A percentile compares a stretch with the other conserved stretches of the same genome.
Conservation (phyloP, 2,113 vertebrate genomes). For the Felis catus region DNA sequence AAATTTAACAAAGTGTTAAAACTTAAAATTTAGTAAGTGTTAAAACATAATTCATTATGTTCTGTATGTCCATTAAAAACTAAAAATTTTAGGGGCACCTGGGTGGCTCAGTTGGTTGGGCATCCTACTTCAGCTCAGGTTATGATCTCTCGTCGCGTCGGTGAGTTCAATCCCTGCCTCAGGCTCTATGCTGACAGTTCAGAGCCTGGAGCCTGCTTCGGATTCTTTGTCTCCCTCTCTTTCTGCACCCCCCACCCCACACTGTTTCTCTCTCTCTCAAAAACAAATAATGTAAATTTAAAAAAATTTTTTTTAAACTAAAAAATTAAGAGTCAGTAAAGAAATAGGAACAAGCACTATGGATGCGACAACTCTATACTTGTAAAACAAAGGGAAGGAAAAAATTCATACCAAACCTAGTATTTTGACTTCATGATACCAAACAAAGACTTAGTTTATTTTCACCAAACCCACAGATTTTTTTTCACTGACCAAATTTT, state of each 20-base stretch:
- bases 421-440: not conserved
- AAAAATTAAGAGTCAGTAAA: not conserved
- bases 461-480: not conserved
- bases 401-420: not conserved
- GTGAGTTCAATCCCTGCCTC: too few species aligned
- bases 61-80: not conserved
- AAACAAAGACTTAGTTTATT: not conserved
- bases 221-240: too few species aligned
- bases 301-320: not conserved
- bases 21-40: not conserved
- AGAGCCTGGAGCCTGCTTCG: too few species aligned
- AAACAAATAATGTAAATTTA: too few species aligned
- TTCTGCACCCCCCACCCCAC: too few species aligned
- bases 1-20: not conserved
- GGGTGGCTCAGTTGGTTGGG: too few species aligned
- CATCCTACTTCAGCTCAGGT: too few species aligned
- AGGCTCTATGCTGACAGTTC: too few species aligned
- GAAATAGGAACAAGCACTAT: not conserved
- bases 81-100: not conserved
- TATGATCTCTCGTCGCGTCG: too few species aligned
- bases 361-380: not conserved
- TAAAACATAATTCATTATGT: conserved; percentile 19
- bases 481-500: not conserved
- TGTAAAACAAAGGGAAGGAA: not conserved
- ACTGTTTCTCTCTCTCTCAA: too few species aligned